These are phyloP conservation scores for Zootoca vivipara DNA, from an alignment of 2,113 vertebrate species.

Conservation along the genomic window DNA sequence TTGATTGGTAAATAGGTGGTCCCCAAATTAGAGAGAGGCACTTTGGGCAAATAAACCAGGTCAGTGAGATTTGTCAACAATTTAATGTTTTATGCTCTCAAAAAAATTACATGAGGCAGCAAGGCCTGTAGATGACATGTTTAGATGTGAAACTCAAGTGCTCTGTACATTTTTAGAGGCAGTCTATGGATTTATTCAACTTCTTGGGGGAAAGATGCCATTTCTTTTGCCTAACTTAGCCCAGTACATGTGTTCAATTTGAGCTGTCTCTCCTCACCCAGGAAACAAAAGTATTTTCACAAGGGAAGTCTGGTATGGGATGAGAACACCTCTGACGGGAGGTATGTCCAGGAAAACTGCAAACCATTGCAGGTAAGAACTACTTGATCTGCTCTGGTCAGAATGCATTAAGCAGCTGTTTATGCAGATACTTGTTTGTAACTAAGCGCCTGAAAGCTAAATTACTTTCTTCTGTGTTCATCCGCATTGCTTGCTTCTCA, in stretches of 20 bases:
- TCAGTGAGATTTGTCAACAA: background rate
- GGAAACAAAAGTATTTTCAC: constrained; percentile 92
- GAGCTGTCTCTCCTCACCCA: constrained; percentile 48
- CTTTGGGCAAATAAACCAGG: background rate
- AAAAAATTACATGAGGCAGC: background rate
- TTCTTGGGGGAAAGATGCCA: background rate
- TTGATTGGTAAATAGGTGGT: background rate
- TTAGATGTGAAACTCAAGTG: too few species aligned
- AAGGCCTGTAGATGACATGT: background rate
- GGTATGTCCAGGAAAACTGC: constrained; percentile 94
- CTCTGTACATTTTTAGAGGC: background rate
- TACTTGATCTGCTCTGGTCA: accelerated
- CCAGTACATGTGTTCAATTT: background rate
- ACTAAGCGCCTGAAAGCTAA: background rate
- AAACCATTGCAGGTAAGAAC: constrained; percentile 89
- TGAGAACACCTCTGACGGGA: constrained; percentile 85
- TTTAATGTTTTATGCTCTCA: background rate
- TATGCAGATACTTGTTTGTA: background rate
- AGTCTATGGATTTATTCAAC: background rate
- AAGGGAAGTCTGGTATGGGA: constrained; percentile 92
- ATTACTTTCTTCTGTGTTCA: background rate
- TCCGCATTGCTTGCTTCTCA: background rate
- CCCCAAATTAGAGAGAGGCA: background rate
- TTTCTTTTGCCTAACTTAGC: background rate
- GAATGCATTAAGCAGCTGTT: background rate